phyloP scores from a whole-genome alignment of 2,113 vertebrate genomes.

The Chionomys nivalis region DNA sequence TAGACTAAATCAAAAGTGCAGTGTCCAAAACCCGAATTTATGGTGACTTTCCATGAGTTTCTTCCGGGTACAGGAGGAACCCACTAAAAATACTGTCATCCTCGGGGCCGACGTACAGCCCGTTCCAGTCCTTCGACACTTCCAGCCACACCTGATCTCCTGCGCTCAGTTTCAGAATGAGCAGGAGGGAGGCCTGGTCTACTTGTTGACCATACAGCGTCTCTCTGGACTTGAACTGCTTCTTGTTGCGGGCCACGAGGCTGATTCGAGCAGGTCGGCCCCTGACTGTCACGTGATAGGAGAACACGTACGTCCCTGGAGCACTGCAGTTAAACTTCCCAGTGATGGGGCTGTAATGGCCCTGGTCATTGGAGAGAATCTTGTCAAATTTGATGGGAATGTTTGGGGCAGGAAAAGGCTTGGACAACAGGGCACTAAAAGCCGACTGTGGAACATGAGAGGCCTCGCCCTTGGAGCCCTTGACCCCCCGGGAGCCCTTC shows the following conservation, averaged over 20 bases:
- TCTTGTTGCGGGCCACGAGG: slow-evolving; percentile 91
- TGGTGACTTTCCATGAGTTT: slow-evolving; percentile 59
- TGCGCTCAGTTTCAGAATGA: slow-evolving; percentile 88
- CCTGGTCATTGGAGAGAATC: slow-evolving; percentile 93
- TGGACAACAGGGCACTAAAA: slow-evolving; percentile 94
- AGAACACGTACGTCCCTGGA: slow-evolving; percentile 94
- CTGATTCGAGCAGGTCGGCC: slow-evolving; percentile 92
- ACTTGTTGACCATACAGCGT: slow-evolving; percentile 95
- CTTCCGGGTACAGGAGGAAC: slow-evolving; percentile 94
- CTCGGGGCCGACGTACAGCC: slow-evolving; percentile 92
- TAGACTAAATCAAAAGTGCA: background rate
- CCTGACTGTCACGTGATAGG: slow-evolving; percentile 95
- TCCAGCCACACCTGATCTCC: slow-evolving; percentile 98
- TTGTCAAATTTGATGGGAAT: slow-evolving; percentile 94
- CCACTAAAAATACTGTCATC: slow-evolving; percentile 97
- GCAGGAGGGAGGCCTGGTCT: slow-evolving; percentile 94
- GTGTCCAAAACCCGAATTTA: slow-evolving; percentile 39
- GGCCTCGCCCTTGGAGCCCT: slow-evolving; percentile 89
- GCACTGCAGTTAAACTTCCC: slow-evolving; percentile 94
- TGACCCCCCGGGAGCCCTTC: slow-evolving; percentile 92
- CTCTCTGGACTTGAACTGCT: slow-evolving; percentile 92
- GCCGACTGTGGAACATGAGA: slow-evolving; percentile 85
- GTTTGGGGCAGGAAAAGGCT: slow-evolving; percentile 94
- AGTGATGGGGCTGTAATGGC: slow-evolving; percentile 89
- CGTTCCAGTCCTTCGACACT: slow-evolving; percentile 95